Conservation (phyloP, 2,888 invertebrate genomes). For the Alitta virens region DNA sequence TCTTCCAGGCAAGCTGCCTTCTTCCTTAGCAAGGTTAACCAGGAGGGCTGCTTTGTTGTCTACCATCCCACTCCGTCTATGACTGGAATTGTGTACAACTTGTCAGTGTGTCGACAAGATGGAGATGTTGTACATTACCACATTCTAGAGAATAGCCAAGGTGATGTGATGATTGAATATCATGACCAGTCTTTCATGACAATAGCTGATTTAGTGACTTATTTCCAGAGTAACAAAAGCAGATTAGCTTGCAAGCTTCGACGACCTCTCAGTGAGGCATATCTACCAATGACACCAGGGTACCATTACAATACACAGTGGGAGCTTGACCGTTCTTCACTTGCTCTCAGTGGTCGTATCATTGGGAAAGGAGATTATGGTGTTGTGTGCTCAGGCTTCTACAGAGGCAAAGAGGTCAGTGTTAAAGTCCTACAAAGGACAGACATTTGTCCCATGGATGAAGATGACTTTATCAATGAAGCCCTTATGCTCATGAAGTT, state of each 20-base stretch:
- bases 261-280: conserved; percentile 30
- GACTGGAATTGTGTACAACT: conserved; percentile 20
- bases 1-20: conserved; percentile 30
- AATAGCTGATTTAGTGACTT: conserved; percentile 29
- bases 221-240: conserved; percentile 29
- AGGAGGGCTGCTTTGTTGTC: conserved; percentile 33
- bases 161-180: conserved; percentile 33
- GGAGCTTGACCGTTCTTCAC: conserved; percentile 24
- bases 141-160: conserved; percentile 29
- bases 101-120: conserved; percentile 26
- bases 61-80: conserved; percentile 18
- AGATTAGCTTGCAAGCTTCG: conserved; percentile 25
- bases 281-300: conserved; percentile 28
- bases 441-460: conserved; percentile 24
- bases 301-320: conserved; percentile 26
- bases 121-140: conserved; percentile 33
- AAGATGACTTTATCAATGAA: conserved; percentile 34
- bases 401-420: conserved; percentile 24
- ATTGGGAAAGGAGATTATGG: conserved; percentile 28
- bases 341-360: conserved; percentile 27
- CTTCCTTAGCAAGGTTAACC: conserved; percentile 29
- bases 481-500: conserved; percentile 28
- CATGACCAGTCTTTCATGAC: conserved; percentile 33
- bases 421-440: conserved; percentile 31
- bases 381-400: conserved; percentile 28